phyloP scores from a whole-genome alignment of 2,797 vertebrate species.

The Crenuchus spilurus region DNA sequence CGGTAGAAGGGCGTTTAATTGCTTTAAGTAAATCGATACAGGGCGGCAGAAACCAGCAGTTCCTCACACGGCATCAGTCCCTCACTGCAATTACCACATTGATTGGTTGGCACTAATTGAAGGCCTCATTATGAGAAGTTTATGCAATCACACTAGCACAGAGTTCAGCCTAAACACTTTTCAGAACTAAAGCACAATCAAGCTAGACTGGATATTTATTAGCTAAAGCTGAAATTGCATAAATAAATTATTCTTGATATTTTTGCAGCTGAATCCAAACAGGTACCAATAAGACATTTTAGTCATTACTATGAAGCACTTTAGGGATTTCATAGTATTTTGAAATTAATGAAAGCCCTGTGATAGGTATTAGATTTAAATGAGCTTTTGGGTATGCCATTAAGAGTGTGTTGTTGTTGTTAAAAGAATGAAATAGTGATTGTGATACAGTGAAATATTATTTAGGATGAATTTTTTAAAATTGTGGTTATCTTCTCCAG shows the following conservation, averaged over 20 bases:
- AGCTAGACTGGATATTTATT: slow-evolving; percentile 10
- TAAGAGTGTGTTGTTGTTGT: neutral
- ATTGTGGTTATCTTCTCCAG: too few relatives aligned
- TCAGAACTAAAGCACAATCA: neutral
- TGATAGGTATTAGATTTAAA: neutral
- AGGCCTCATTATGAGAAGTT: slow-evolving; percentile 71
- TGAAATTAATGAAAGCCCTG: neutral
- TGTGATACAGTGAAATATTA: neutral
- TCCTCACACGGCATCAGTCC: slow-evolving; percentile 70
- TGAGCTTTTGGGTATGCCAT: neutral
- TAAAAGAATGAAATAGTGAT: neutral
- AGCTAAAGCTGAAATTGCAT: neutral
- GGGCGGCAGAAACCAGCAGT: slow-evolving; percentile 65
- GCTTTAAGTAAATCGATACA: slow-evolving; percentile 78
- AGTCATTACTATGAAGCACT: slow-evolving; percentile 8
- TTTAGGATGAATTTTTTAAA: too few relatives aligned
- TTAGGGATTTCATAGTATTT: slow-evolving; percentile 1
- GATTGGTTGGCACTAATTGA: slow-evolving; percentile 75
- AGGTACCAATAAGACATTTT: too few relatives aligned
- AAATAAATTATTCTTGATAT: slow-evolving; percentile 4
- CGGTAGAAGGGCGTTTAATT: slow-evolving; percentile 76
- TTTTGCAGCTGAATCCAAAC: neutral
- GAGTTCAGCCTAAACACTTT: slow-evolving; percentile 43
- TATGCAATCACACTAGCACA: slow-evolving; percentile 58
- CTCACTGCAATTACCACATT: slow-evolving; percentile 75